phyloP scores from a whole-genome alignment of 2,113 vertebrate species.

The Triplophysa rosa region DNA sequence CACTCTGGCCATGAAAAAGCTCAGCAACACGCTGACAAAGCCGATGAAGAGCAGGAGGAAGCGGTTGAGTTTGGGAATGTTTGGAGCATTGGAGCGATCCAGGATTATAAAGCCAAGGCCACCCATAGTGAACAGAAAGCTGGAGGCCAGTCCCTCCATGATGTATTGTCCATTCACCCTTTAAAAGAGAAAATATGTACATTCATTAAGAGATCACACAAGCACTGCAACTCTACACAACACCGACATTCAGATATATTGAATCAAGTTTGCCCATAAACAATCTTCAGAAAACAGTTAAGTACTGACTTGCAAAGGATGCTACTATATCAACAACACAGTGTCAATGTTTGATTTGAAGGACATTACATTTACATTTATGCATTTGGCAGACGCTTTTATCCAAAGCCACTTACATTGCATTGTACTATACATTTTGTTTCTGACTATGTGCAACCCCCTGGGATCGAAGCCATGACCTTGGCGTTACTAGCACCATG shows the following conservation, averaged over 20 bases:
- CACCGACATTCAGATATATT: neutral
- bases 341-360: too few species aligned
- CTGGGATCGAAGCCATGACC: too few species aligned
- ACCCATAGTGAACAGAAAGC: slow-evolving; percentile 99
- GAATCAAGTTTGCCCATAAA: neutral
- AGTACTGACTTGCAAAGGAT: too few species aligned
- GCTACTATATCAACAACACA: too few species aligned
- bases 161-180: slow-evolving; percentile 99
- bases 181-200: slow-evolving; percentile 35
- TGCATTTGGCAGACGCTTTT: too few species aligned
- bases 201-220: neutral
- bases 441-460: too few species aligned
- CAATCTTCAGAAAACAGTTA: neutral
- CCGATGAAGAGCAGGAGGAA: slow-evolving; percentile 97
- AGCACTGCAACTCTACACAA: neutral
- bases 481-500: too few species aligned
- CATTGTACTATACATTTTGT: too few species aligned
- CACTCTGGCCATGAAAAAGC: slow-evolving; percentile 99
- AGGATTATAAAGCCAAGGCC: slow-evolving; percentile 97
- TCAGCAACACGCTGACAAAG: slow-evolving; percentile 94
- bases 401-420: too few species aligned
- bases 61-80: slow-evolving; percentile 97
- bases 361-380: too few species aligned
- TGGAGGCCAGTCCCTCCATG: slow-evolving; percentile 97
- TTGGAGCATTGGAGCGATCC: slow-evolving; percentile 96